These are phyloP conservation scores for Thecophora atra DNA, from an alignment of 2,888 invertebrate genomes.

Conservation along the genomic window DNA sequence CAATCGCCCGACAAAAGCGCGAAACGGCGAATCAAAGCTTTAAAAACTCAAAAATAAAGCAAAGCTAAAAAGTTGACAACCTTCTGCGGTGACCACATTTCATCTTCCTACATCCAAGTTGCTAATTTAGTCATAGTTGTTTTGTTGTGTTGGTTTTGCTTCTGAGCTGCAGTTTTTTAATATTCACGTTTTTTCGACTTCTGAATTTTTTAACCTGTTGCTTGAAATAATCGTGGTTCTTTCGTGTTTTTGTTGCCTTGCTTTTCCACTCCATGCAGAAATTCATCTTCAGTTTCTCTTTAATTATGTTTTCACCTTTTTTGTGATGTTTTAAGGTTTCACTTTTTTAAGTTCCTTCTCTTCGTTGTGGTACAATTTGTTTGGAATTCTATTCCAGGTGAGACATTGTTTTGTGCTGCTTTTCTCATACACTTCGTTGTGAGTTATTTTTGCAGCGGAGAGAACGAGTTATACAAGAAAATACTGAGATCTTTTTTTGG, in stretches of 20 bases:
- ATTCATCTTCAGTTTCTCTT: no score
- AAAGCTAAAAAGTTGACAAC: conserved; percentile 41
- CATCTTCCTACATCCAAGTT: conserved; percentile 47
- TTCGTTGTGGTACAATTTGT: neutral
- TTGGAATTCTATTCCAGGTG: conserved; percentile 37
- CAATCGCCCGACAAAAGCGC: neutral
- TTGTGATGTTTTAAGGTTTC: conserved; percentile 19
- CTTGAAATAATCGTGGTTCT: neutral
- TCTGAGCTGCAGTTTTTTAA: neutral
- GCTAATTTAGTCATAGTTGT: conserved; percentile 31
- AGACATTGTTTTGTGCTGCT: neutral
- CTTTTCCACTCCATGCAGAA: neutral
- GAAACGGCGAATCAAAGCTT: neutral
- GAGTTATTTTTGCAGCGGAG: conserved; percentile 22
- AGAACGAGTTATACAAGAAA: conserved; percentile 36
- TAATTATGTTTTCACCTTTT: no score
- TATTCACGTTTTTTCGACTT: conserved; percentile 9
- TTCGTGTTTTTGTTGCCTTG: neutral
- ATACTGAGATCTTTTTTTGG: conserved; percentile 8
- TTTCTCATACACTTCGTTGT: neutral
- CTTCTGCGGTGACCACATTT: conserved; percentile 46
- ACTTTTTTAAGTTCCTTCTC: neutral
- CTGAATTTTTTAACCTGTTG: neutral
- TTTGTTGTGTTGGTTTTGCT: conserved; percentile 19
- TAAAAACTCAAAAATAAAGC: conserved; percentile 29